phyloP scores from a whole-genome alignment of 2,113 vertebrate genomes.

The Calypte anna region DNA sequence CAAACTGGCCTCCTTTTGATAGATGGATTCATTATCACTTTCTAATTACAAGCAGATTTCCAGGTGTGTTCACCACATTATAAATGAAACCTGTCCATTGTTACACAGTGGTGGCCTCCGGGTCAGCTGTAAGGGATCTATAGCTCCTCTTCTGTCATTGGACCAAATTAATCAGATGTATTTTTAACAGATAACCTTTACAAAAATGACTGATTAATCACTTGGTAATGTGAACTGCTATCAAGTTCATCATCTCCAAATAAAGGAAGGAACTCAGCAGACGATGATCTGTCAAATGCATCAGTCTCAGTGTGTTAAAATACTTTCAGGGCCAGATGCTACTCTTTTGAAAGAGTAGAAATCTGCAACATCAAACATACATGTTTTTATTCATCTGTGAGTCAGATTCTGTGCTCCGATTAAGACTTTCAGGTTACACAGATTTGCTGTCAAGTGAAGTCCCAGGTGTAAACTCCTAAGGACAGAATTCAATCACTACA shows the following conservation, averaged over 20 bases:
- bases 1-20: slow-evolving; percentile 80
- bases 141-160: slow-evolving; percentile 78
- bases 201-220: slow-evolving; percentile 56
- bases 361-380: slow-evolving; percentile 25
- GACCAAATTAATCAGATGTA: slow-evolving; percentile 77
- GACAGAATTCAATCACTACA: slow-evolving; percentile 2
- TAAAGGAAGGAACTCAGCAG: slow-evolving; percentile 56
- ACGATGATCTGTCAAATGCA: slow-evolving; percentile 45
- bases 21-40: slow-evolving; percentile 86
- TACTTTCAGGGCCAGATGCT: slow-evolving; percentile 51
- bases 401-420: background rate
- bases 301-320: slow-evolving; percentile 44
- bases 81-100: slow-evolving; percentile 72
- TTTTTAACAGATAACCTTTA: slow-evolving; percentile 66
- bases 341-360: slow-evolving; percentile 5
- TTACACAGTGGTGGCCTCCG: slow-evolving; percentile 52
- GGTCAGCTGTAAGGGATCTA: slow-evolving; percentile 66
- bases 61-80: slow-evolving; percentile 83
- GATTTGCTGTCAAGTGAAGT: background rate
- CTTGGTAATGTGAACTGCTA: slow-evolving; percentile 16
- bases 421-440: background rate
- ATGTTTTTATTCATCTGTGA: slow-evolving; percentile 21
- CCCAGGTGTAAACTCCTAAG: background rate
- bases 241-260: slow-evolving; percentile 43
- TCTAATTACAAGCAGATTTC: slow-evolving; percentile 88